These are phyloP conservation scores for Portevinia maculata DNA, from an alignment of 2,888 invertebrate species.

Conservation along the genomic window DNA sequence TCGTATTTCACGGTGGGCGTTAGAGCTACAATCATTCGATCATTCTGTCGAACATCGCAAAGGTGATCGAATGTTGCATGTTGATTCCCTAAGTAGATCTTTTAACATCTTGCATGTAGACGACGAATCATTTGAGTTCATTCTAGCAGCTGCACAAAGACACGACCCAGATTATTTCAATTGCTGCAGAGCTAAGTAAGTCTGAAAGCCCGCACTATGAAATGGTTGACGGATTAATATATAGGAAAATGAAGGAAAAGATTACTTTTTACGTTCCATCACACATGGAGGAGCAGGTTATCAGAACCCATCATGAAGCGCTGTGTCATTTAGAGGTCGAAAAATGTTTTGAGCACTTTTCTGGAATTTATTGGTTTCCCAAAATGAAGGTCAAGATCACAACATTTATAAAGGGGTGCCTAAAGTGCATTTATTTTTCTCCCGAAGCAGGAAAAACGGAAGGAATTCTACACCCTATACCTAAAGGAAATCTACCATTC, in stretches of 20 bases:
- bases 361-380: constrained; percentile 77
- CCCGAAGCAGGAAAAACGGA: constrained; percentile 63
- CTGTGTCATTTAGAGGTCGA: constrained; percentile 77
- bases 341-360: constrained; percentile 74
- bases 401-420: constrained; percentile 39
- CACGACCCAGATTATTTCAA: constrained; percentile 71
- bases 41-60: constrained; percentile 73
- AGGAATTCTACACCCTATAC: constrained; percentile 76
- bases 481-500: constrained; percentile 70
- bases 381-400: constrained; percentile 72
- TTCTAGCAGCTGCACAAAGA: constrained; percentile 53
- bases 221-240: constrained; percentile 42
- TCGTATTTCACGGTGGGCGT: constrained; percentile 73
- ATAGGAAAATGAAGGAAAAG: constrained; percentile 33
- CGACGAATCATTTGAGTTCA: constrained; percentile 45
- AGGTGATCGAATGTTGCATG: constrained; percentile 76
- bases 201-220: constrained; percentile 36
- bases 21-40: constrained; percentile 71
- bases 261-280: constrained; percentile 45
- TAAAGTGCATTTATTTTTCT: constrained; percentile 39
- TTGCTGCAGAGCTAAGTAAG: constrained; percentile 68
- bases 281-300: constrained; percentile 74
- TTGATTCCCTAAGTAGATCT: constrained; percentile 76
- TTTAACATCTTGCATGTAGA: constrained; percentile 45
- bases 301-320: constrained; percentile 66